Conservation (phyloP, 2,797 vertebrate species). For the Amphiprion clarkii region DNA sequence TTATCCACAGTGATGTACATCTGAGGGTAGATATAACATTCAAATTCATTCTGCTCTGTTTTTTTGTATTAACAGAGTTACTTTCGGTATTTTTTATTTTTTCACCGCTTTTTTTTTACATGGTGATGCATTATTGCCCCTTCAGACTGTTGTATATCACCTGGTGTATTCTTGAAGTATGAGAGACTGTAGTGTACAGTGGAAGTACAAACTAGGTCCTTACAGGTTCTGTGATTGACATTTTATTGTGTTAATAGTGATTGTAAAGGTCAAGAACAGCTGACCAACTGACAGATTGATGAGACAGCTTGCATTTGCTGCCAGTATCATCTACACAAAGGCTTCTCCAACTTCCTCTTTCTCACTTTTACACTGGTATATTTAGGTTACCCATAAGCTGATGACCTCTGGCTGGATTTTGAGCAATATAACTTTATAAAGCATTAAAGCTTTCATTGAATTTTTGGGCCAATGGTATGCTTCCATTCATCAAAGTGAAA, state of each 20-base stretch:
- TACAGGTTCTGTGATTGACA: slow-evolving; percentile 47
- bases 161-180: too few relatives aligned
- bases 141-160: too few relatives aligned
- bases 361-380: neutral
- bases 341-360: neutral
- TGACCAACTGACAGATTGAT: slow-evolving; percentile 51
- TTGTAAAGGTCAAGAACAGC: slow-evolving; percentile 55
- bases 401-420: neutral
- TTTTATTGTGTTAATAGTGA: slow-evolving; percentile 47
- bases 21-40: too few relatives aligned
- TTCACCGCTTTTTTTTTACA: too few relatives aligned
- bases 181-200: neutral
- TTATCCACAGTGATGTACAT: too few relatives aligned
- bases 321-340: neutral
- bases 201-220: neutral
- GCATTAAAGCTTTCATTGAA: too few relatives aligned
- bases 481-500: neutral
- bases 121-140: too few relatives aligned
- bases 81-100: too few relatives aligned
- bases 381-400: neutral
- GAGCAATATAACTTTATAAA: neutral
- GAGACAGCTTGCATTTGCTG: slow-evolving; percentile 33
- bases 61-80: too few relatives aligned
- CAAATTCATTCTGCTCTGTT: too few relatives aligned
- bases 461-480: too few relatives aligned